Evolutionary conservation across 2,888 invertebrate species (phyloP).

Genomic region (Onchidella celtica): DNA sequence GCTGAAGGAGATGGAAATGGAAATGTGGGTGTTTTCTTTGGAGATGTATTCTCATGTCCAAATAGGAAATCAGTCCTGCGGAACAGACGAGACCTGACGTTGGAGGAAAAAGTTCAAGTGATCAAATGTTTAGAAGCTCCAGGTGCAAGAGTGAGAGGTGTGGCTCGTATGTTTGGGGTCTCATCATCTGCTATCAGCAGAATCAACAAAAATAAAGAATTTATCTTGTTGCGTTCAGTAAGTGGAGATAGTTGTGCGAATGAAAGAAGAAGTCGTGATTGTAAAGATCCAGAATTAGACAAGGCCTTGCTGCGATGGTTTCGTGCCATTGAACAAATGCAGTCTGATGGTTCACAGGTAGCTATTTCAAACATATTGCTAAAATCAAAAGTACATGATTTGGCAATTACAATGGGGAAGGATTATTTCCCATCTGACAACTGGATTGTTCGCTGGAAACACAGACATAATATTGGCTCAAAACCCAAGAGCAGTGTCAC

Average conservation of each 20-base stretch:
- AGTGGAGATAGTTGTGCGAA: slow-evolving; percentile 32
- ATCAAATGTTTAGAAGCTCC: slow-evolving; percentile 26
- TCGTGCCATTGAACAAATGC: slow-evolving; percentile 20
- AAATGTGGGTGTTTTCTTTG: background rate
- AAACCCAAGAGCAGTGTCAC: background rate
- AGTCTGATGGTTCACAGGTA: background rate
- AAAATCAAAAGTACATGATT: slow-evolving; percentile 37
- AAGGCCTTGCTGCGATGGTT: slow-evolving; percentile 34
- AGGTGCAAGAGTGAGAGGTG: slow-evolving; percentile 11
- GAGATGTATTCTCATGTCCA: background rate
- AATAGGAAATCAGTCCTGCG: background rate
- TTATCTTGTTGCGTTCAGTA: slow-evolving; percentile 23
- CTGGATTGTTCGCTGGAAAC: slow-evolving; percentile 48
- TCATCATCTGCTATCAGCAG: slow-evolving; percentile 43
- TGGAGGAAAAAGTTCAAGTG: slow-evolving; percentile 40
- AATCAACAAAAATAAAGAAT: slow-evolving; percentile 36
- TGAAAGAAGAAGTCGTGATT: slow-evolving; percentile 12
- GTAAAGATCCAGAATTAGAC: slow-evolving; percentile 44
- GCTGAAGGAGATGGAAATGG: background rate
- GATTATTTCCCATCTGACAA: slow-evolving; percentile 37
- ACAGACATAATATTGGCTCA: slow-evolving; percentile 35
- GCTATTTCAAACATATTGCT: slow-evolving; percentile 34
- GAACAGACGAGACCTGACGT: slow-evolving; percentile 41
- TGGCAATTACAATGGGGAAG: slow-evolving; percentile 35
- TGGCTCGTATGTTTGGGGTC: slow-evolving; percentile 40